A percentile compares a stretch with the other conserved stretches of the same genome.
phyloP scores from a whole-genome alignment of 2,797 vertebrate genomes.

The Carcharodon carcharias region DNA sequence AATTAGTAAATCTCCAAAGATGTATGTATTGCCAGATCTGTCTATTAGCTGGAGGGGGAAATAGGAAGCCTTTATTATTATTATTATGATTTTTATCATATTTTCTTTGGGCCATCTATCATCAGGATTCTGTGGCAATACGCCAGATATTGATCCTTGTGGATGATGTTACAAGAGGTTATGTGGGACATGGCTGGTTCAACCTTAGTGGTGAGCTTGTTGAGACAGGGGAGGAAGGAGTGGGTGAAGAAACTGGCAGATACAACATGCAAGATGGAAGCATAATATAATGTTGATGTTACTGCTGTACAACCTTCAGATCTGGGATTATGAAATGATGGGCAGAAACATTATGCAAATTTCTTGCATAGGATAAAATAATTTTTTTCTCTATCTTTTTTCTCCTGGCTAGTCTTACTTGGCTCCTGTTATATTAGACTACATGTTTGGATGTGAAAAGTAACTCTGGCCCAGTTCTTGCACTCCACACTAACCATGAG shows the following conservation, averaged over 20 bases:
- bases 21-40: background rate
- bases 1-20: background rate
- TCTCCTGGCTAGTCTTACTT: background rate
- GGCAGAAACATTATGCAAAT: background rate
- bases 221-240: background rate
- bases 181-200: background rate
- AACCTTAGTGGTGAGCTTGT: background rate
- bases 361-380: background rate
- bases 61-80: too few species aligned
- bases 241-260: background rate
- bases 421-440: background rate
- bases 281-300: background rate
- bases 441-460: background rate
- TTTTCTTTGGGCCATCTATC: background rate
- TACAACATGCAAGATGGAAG: background rate
- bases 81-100: background rate
- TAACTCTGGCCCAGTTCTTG: conserved; percentile 28
- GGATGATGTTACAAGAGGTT: background rate
- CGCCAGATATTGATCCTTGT: background rate
- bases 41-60: background rate
- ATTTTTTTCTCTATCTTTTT: background rate
- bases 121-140: background rate
- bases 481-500: conserved; percentile 45
- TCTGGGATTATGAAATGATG: background rate
- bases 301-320: background rate